Evolutionary conservation across 30 jellyfish, hydroid and myxozoan genomes (phyloP).

Genomic region (Clytia hemisphaerica): DNA sequence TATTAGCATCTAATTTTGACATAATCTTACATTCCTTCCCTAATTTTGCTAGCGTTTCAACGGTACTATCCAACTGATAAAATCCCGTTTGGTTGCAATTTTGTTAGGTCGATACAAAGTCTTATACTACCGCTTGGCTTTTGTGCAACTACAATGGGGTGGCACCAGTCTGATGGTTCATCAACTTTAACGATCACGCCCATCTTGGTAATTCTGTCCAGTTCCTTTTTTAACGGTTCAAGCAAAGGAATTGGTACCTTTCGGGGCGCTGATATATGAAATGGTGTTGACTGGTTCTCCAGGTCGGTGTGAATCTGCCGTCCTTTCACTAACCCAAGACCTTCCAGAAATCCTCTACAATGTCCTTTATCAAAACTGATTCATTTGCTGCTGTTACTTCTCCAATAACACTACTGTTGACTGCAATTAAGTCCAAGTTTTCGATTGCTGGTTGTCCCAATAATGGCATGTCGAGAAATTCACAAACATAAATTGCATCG

Average conservation of each 20-base stretch:
- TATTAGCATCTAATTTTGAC: conserved; percentile 7
- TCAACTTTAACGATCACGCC: conserved; percentile 41
- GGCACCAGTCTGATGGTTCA: conserved; percentile 56
- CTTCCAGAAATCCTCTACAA: conserved; percentile 28
- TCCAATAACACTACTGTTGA: not conserved
- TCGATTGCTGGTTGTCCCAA: not conserved
- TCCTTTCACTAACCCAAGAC: conserved; percentile 32
- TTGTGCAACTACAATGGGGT: conserved; percentile 34
- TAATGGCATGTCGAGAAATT: too few relatives aligned
- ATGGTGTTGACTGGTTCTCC: conserved; percentile 15
- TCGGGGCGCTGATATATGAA: conserved; percentile 28
- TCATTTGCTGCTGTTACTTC: not conserved
- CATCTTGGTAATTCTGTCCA: conserved; percentile 24
- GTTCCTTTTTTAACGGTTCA: conserved; percentile 19
- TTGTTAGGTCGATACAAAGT: too few relatives aligned
- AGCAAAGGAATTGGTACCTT: conserved; percentile 28
- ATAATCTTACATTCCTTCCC: not conserved
- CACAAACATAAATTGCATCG: too few relatives aligned
- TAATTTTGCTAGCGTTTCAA: conserved; percentile 3
- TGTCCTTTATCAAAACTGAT: not conserved
- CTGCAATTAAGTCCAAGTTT: not conserved
- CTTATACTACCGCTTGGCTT: too few relatives aligned
- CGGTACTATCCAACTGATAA: conserved; percentile 6
- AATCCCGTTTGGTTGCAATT: too few relatives aligned
- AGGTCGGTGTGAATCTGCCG: conserved; percentile 30